Base-by-base conservation (phyloP, 30 jellyfish, hydroid and myxozoan species). In the Aurelia aurita region DNA sequence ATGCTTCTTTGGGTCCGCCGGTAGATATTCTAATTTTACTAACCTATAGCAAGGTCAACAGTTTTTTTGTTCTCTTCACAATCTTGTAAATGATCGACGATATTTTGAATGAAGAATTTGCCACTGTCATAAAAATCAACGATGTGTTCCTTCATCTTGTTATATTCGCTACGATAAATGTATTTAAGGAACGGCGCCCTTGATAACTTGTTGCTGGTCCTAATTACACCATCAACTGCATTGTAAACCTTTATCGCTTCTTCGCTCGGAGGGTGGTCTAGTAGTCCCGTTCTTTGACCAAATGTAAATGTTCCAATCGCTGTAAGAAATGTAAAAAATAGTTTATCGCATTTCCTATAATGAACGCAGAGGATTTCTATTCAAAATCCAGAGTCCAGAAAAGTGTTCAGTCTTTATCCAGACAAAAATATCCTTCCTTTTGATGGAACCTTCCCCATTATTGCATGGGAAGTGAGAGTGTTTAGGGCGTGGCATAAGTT, bases 61-160 rank as follows among this genome's bases (percentile, higher is more conserved):
- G 58, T 20, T 25, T 21, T 69, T 23, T 45, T 3, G 9, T 69
- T 28, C 25, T 69, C 29, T 18, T 34, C 80, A 25, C 61, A 69
- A 2, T 69, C 80, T 19, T 32, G 6, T 5, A 69, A 19, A 27
- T 69, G 59, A 15, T 69, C 31, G 61, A 69, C 21, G 43, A 69
- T 45, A 35, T 26, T 35, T 10, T 29, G 32, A 2, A 69, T 45
- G 80, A 26, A 69, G 31, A 23, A 69, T 55, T 15, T 69, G 19
- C 80, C 29, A 19, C 29, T 29, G 23, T 69, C 80, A 35, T 69
- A 69, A 19, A 69, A 29, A 19, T 69, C 61, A 12, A 22, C 80
- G 29, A 69, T 35, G 29, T 27, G 19, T 35, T 35, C n/a, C 29
- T 69, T 19, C 21, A 69, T 23, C 60, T 69, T 29, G 32, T 45